Evolutionary conservation across 2,888 invertebrate genomes (phyloP), one percentile per base, ranked within the genome.

Genomic region (Eulithis prunata): DNA sequence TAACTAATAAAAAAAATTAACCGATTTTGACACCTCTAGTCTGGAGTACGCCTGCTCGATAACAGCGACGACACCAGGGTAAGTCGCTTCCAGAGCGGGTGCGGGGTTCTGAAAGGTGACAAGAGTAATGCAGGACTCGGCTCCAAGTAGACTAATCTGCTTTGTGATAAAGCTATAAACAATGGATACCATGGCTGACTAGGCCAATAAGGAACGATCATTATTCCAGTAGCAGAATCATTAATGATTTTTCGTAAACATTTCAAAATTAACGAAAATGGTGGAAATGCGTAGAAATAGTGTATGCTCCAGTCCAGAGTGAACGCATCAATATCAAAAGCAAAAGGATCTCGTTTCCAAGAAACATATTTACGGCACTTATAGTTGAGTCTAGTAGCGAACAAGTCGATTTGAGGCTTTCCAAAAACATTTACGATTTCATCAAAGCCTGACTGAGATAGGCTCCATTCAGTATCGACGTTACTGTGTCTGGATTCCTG

Each of bases 131-230:
- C 13, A 47, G n/a, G 47, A 47, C 21, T 21, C 21, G 53, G 53
- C 12, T 38, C 14, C 10, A 54, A 38, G 13, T 54, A 54, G 7
- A 54, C 10, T 4, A 54, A 12, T 52, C 12, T 32, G 32, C 12
- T 12, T 52, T 32, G 32, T 11, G 12, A 32, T 52, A 53, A 38
- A n/a, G n/a, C 1, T 7, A 38, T 12, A 38, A 38, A 38, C 53
- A 53, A 7, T 32, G 38, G 36, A n/a, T 55, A 43, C 55, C 55
- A 55, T 21, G 43, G 55, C 8, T 55, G 55, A 14, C 55, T 21
- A 43, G 55, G 55, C 53, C 53, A 54, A 41, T 54, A 54, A 8
- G 53, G 38, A 38, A 54, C 53, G 13, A 54, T 21, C 14, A 55
- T 43, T 14, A 43, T 55, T 21, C 43, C 41, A 41, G 41, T 41